These are phyloP conservation scores for Beaufortia kweichowensis DNA, from an alignment of 2,113 vertebrate genomes.

Conservation along the genomic window DNA sequence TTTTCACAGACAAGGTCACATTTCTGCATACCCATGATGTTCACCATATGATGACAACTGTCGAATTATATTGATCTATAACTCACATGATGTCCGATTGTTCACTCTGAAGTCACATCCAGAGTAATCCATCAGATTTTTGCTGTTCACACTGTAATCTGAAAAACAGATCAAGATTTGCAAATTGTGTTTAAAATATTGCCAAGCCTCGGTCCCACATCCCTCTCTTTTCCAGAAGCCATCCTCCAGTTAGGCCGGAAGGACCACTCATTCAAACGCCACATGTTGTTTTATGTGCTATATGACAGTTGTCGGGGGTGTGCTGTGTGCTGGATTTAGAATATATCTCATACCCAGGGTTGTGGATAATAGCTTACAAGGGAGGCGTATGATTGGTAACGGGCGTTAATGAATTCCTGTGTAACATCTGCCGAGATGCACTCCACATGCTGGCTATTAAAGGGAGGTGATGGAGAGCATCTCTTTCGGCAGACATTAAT, in stretches of 20 bases:
- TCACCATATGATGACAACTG: too few relatives aligned
- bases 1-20: too few relatives aligned
- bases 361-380: slow-evolving; percentile 65
- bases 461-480: slow-evolving; percentile 66
- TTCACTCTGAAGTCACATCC: too few relatives aligned
- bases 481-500: slow-evolving; percentile 64
- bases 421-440: slow-evolving; percentile 68
- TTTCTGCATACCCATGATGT: too few relatives aligned
- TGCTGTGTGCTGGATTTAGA: slow-evolving; percentile 49
- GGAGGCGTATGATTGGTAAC: slow-evolving; percentile 63
- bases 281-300: slow-evolving; percentile 33
- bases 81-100: too few relatives aligned
- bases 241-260: slow-evolving; percentile 13
- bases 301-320: slow-evolving; percentile 47
- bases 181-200: slow-evolving; percentile 12
- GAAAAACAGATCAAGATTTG: background rate
- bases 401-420: slow-evolving; percentile 66
- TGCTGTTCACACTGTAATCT: too few relatives aligned
- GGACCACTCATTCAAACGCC: slow-evolving; percentile 39
- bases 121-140: too few relatives aligned
- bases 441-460: slow-evolving; percentile 67
- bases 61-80: too few relatives aligned
- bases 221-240: slow-evolving; percentile 3
- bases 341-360: slow-evolving; percentile 54
- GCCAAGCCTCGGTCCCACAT: background rate